Evolutionary conservation across 2,797 vertebrate species (phyloP).

Genomic region (Phalanger gymnotis): DNA sequence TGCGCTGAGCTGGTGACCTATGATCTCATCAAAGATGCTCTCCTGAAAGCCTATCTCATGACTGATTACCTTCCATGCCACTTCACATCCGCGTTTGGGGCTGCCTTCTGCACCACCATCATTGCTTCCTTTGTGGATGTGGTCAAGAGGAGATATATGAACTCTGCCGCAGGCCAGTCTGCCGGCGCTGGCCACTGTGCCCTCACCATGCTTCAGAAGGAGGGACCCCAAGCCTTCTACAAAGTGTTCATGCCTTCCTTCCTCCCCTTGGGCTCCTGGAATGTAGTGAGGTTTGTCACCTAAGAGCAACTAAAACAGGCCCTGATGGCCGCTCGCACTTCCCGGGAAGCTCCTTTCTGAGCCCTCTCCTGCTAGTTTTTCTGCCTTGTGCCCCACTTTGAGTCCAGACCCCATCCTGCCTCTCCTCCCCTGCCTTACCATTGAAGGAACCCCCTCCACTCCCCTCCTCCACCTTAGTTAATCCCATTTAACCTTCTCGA

Average conservation of each 20-base stretch:
- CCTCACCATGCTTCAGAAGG: conserved; percentile 90
- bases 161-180: conserved; percentile 91
- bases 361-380: too few species aligned
- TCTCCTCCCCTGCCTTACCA: too few species aligned
- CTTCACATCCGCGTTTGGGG: conserved; percentile 88
- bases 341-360: too few species aligned
- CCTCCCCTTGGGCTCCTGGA: conserved; percentile 94
- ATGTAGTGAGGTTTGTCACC: conserved; percentile 96
- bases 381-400: too few species aligned
- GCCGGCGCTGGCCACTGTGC: conserved; percentile 89
- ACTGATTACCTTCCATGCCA: conserved; percentile 91
- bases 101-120: conserved; percentile 88
- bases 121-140: conserved; percentile 90
- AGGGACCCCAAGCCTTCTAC: conserved; percentile 96
- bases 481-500: too few species aligned
- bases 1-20: conserved; percentile 93
- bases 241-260: conserved; percentile 95
- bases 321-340: conserved; percentile 84
- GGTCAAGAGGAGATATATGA: too few species aligned
- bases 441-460: too few species aligned
- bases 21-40: conserved; percentile 91
- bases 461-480: too few species aligned
- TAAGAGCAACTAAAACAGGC: conserved; percentile 96
- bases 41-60: conserved; percentile 87
- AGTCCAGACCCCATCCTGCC: too few species aligned